These are phyloP conservation scores for Drosophila suzukii DNA, from an alignment of 1,140 invertebrate genomes.

Conservation along the genomic window DNA sequence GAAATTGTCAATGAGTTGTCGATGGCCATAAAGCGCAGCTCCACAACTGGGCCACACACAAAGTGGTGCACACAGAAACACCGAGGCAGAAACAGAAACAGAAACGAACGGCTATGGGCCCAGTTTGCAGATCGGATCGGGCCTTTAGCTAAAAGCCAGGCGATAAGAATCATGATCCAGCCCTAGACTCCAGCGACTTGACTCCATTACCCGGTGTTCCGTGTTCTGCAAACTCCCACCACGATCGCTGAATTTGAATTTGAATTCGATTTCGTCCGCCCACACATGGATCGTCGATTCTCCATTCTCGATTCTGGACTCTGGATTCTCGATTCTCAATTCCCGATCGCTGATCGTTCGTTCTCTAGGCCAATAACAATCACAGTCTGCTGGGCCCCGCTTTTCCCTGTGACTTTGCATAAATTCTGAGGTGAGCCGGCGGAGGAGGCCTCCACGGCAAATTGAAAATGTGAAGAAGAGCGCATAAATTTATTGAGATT, in stretches of 20 bases:
- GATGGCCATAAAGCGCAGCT: conserved; percentile 38
- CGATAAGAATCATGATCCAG: conserved; percentile 69
- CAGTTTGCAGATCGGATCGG: conserved; percentile 37
- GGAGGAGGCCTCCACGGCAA: conserved; percentile 56
- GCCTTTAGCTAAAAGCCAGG: conserved; percentile 71
- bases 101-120: conserved; percentile 2
- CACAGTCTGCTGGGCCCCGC: conserved; percentile 32
- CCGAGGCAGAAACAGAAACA: conserved; percentile 2
- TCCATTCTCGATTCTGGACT: conserved; percentile 13
- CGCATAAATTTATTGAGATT: conserved; percentile 81
- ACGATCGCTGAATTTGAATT: conserved; percentile 41
- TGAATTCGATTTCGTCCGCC: conserved; percentile 76
- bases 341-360: conserved; percentile 47
- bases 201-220: conserved; percentile 37
- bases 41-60: conserved; percentile 66
- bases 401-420: conserved; percentile 56
- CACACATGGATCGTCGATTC: conserved; percentile 50
- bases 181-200: conserved; percentile 49
- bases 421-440: conserved; percentile 58
- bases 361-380: conserved; percentile 81
- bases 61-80: conserved; percentile 26
- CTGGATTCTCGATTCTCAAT: background rate
- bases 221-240: conserved; percentile 23
- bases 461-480: conserved; percentile 83
- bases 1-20: conserved; percentile 75